phyloP scores from a whole-genome alignment of 2,113 vertebrate genomes.

The Pseudorasbora parva region DNA sequence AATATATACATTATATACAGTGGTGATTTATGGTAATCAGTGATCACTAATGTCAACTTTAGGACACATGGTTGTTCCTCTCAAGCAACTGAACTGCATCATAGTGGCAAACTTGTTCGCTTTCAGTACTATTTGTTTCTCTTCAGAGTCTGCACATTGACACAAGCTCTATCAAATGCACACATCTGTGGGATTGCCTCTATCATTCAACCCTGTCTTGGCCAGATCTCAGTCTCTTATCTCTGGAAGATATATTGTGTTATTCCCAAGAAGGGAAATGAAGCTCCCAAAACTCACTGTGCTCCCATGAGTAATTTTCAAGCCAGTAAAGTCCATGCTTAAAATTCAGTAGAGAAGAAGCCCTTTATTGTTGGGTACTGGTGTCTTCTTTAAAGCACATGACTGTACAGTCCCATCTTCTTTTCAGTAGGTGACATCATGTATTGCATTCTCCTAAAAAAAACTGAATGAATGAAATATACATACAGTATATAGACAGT shows the following conservation, averaged over 20 bases:
- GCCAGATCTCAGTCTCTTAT: slow-evolving; percentile 49
- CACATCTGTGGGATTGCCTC: slow-evolving; percentile 54
- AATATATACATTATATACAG: neutral
- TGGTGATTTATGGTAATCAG: slow-evolving; percentile 28
- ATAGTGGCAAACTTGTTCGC: slow-evolving; percentile 24
- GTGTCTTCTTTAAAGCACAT: neutral
- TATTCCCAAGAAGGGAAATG: slow-evolving; percentile 41
- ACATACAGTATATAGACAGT: neutral
- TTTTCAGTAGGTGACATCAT: neutral
- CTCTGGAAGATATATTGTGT: slow-evolving; percentile 55
- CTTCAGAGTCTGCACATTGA: slow-evolving; percentile 39
- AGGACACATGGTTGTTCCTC: slow-evolving; percentile 10
- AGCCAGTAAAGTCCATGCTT: slow-evolving; percentile 35
- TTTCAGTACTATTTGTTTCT: slow-evolving; percentile 55
- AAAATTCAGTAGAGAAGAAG: slow-evolving; percentile 23
- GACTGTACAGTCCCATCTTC: too few species aligned
- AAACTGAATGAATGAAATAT: neutral
- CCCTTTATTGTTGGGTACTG: neutral
- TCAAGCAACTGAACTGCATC: slow-evolving; percentile 26
- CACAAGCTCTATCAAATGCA: slow-evolving; percentile 55
- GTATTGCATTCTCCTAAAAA: neutral
- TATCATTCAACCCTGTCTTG: slow-evolving; percentile 60
- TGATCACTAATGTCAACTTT: slow-evolving; percentile 37
- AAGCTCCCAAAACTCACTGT: slow-evolving; percentile 29
- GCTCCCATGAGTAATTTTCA: slow-evolving; percentile 43